A percentile compares a stretch with the other conserved stretches of the same genome.
Conservation (phyloP, 2,797 vertebrate genomes). For the Pantherophis vulpinus region DNA sequence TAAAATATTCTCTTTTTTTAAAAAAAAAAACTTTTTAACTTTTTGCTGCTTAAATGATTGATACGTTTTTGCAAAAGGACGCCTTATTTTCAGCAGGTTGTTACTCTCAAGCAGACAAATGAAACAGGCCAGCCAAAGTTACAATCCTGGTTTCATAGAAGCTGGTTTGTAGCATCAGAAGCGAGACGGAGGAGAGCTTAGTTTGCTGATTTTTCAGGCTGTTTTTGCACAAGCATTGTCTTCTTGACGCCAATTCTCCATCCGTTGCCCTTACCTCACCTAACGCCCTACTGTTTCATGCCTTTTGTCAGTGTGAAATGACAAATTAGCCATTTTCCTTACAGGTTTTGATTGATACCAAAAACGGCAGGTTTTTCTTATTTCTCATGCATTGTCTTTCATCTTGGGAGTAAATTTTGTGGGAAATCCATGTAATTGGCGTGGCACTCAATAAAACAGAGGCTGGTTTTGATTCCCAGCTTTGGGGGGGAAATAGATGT, state of each 20-base stretch:
- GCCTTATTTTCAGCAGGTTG: not conserved
- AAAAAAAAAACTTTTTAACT: not conserved
- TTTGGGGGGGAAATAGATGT: not conserved
- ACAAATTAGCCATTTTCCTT: conserved; percentile 73
- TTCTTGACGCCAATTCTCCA: not conserved
- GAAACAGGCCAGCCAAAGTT: conserved; percentile 16
- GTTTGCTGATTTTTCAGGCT: conserved; percentile 33
- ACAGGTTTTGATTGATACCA: conserved; percentile 65
- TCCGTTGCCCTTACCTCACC: not conserved
- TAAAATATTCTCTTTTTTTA: conserved; percentile 33
- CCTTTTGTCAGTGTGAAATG: conserved; percentile 72
- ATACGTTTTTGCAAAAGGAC: not conserved
- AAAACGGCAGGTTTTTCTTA: conserved; percentile 60
- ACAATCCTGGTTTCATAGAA: not conserved
- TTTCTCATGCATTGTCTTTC: conserved; percentile 65
- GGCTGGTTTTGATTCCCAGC: conserved; percentile 17
- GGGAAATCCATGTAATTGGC: conserved; percentile 53
- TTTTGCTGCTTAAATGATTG: conserved; percentile 37
- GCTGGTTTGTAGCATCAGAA: conserved; percentile 48
- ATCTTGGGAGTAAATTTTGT: conserved; percentile 58
- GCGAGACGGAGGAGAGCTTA: conserved; percentile 44
- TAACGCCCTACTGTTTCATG: conserved; percentile 60
- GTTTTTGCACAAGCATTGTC: not conserved
- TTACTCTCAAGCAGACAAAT: not conserved
- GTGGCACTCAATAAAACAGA: conserved; percentile 43